Conservation (phyloP, 1,140 invertebrate genomes). For the Trachelipus rathkii region DNA sequence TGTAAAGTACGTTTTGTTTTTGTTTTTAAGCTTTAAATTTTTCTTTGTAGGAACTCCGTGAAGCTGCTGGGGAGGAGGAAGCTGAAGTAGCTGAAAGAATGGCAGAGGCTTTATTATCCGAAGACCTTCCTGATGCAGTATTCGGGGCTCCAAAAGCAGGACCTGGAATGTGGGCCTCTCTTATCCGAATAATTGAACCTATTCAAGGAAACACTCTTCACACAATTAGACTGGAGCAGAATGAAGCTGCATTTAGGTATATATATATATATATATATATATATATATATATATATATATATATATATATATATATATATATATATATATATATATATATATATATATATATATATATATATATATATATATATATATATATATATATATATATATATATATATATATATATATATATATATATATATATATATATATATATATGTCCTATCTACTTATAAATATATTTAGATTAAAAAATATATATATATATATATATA, state of each 20-base stretch:
- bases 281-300: slow-evolving; percentile 20
- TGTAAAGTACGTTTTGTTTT: no score
- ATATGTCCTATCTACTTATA: no score
- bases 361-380: no score
- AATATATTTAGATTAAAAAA: no score
- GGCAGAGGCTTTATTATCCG: slow-evolving; percentile 91
- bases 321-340: no score
- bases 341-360: no score
- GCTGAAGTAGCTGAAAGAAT: slow-evolving; percentile 88
- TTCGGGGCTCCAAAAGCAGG: slow-evolving; percentile 97
- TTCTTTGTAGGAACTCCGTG: slow-evolving; percentile 77
- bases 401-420: no score
- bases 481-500: no score
- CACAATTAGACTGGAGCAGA: slow-evolving; percentile 82
- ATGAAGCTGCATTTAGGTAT: slow-evolving; percentile 89
- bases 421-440: no score
- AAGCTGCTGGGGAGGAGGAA: slow-evolving; percentile 76
- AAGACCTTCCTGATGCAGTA: slow-evolving; percentile 85
- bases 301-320: no score
- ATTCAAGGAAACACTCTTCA: slow-evolving; percentile 75
- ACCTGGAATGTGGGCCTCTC: slow-evolving; percentile 93
- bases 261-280: slow-evolving; percentile 46
- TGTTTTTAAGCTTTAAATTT: neutral
- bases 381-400: no score
- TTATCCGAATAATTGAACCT: slow-evolving; percentile 86